Conservation (phyloP, 2,797 vertebrate genomes). For the Eospalax fontanierii region DNA sequence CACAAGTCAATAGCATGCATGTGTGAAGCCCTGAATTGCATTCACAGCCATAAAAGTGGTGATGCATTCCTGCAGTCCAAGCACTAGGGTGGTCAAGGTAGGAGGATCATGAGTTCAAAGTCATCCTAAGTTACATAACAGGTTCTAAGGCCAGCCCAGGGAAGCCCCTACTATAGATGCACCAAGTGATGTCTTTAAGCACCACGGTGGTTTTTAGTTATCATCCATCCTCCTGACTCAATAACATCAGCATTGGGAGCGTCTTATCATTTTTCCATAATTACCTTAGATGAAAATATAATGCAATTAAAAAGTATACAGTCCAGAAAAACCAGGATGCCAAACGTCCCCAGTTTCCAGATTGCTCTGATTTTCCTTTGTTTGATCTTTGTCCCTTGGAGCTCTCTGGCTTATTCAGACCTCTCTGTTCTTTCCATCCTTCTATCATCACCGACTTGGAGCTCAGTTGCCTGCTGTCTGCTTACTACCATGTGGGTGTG, state of each 20-base stretch:
- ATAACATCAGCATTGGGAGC: not conserved
- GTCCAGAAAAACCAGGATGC: not conserved
- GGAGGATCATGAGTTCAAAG: not conserved
- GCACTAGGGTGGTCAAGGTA: no score
- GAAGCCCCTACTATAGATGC: not conserved
- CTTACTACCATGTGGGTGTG: not conserved
- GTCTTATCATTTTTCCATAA: not conserved
- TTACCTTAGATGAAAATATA: slow-evolving; percentile 32
- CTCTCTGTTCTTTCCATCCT: not conserved
- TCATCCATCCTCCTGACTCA: not conserved
- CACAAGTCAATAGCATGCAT: not conserved
- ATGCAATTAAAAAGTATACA: not conserved
- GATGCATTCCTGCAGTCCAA: not conserved
- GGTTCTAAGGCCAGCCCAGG: not conserved
- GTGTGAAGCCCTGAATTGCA: not conserved
- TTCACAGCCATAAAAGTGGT: not conserved
- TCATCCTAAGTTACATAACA: not conserved
- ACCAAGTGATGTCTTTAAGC: not conserved
- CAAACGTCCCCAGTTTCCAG: not conserved
- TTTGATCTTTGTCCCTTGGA: not conserved
- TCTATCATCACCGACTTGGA: not conserved
- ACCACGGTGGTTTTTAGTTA: not conserved
- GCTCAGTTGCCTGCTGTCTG: not conserved
- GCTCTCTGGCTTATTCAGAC: not conserved
- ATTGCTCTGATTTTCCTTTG: slow-evolving; percentile 36